Evolutionary conservation across 37 sponge, comb jelly and placozoan genomes (phyloP).

Genomic region (Geodia barretti): DNA sequence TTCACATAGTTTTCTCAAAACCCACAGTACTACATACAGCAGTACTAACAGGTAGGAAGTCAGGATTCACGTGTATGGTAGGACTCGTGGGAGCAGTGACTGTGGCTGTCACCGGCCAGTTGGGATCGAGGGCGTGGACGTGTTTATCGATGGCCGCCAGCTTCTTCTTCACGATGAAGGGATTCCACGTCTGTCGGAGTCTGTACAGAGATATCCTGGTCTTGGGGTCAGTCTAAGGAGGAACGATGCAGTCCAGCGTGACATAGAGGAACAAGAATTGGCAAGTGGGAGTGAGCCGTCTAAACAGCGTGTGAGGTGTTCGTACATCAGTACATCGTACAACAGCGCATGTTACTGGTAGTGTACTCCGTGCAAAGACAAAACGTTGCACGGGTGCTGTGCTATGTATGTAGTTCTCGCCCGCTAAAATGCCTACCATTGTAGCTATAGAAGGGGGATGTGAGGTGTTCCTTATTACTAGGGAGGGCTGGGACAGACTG

Average conservation of each 20-base stretch:
- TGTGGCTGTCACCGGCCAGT: constrained; percentile 75
- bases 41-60: constrained; percentile 49
- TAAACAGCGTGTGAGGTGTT: neutral
- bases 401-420: neutral
- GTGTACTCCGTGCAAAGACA: neutral
- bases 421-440: no score
- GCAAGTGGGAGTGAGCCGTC: neutral
- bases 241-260: no score
- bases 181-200: constrained; percentile 80
- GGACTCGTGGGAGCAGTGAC: constrained; percentile 31
- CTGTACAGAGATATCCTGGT: constrained; percentile 69
- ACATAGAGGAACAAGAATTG: neutral
- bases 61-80: constrained; percentile 72
- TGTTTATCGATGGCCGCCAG: constrained; percentile 78
- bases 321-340: no score
- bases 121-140: constrained; percentile 75
- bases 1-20: no score
- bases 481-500: no score
- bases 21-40: no score
- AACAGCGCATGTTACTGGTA: neutral
- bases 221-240: constrained; percentile 65
- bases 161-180: constrained; percentile 47
- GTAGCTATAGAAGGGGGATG: no score
- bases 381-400: neutral
- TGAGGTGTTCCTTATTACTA: no score